phyloP scores from a whole-genome alignment of 2,113 vertebrate genomes.

The Sus scrofa region T2T-Sscrofa CM000820.6:128836001-128836500 shows the following conservation, averaged over 20 bases:
- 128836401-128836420: background rate
- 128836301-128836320: slow-evolving; percentile 75
- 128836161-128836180: slow-evolving; percentile 83
- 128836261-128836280: slow-evolving; percentile 96
- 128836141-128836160: slow-evolving; percentile 90
- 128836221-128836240: slow-evolving; percentile 92
- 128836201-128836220: slow-evolving; percentile 31
- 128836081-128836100: slow-evolving; percentile 37
- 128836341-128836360: background rate
- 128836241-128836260: slow-evolving; percentile 94
- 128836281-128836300: slow-evolving; percentile 92
- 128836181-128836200: slow-evolving; percentile 25
- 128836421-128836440: slow-evolving; percentile 16
- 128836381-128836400: background rate
- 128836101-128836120: slow-evolving; percentile 80
- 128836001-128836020: slow-evolving; percentile 84
- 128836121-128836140: slow-evolving; percentile 87
- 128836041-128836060: slow-evolving; percentile 86
- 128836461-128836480: background rate
- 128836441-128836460: background rate
- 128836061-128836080: slow-evolving; percentile 75
- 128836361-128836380: background rate
- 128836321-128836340: background rate
- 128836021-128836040: slow-evolving; percentile 90
- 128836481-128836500: background rate